Percentiles rank a stretch among this genome's conserved stretches.
These are phyloP conservation scores for Azemiops feae DNA, from an alignment of 2,113 vertebrate genomes.

Conservation along the genomic window DNA sequence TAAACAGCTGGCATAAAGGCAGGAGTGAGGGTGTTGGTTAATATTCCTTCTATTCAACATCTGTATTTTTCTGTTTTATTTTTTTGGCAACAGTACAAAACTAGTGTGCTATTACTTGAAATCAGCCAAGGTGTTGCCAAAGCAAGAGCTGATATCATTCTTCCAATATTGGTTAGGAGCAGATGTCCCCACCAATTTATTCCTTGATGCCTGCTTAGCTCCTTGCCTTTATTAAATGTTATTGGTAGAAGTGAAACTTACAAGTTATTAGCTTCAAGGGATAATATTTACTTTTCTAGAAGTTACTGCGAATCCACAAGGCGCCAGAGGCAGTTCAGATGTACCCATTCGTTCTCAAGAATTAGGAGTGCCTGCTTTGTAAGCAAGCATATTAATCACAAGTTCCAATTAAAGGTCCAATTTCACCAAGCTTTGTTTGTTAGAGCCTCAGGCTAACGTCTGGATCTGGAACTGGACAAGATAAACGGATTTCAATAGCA, in stretches of 20 bases:
- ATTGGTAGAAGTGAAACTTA: neutral
- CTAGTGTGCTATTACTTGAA: neutral
- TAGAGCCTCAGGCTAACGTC: neutral
- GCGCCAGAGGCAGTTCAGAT: neutral
- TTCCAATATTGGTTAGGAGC: neutral
- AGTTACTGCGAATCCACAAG: neutral
- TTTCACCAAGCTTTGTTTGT: neutral
- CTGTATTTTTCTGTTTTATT: neutral
- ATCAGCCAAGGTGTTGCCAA: neutral
- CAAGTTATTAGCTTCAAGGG: neutral
- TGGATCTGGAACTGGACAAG: neutral
- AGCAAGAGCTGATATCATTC: neutral
- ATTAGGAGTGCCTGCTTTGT: neutral
- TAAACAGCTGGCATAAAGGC: neutral
- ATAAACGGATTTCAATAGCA: neutral
- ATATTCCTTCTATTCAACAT: neutral
- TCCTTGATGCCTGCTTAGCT: neutral
- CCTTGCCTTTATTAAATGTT: neutral
- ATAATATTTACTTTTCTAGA: neutral
- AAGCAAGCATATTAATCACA: neutral
- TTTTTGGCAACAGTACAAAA: neutral
- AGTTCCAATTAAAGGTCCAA: neutral
- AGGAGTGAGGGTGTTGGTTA: neutral
- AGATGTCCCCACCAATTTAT: neutral
- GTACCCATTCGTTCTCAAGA: neutral